phyloP scores from a whole-genome alignment of 2,888 invertebrate species.

The Yponomeuta evonymella region DNA sequence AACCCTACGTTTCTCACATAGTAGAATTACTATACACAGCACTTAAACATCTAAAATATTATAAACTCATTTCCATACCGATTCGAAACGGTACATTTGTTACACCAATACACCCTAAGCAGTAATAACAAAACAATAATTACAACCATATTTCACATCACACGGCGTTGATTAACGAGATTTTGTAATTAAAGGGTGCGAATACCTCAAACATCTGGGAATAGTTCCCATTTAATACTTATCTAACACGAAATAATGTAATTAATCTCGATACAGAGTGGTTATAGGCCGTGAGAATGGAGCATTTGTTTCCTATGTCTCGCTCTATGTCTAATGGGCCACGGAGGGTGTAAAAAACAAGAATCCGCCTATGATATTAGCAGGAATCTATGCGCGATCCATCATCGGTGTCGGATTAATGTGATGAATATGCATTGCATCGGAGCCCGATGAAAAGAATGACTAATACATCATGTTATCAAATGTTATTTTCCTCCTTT shows the following conservation, averaged over 20 bases:
- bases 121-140: constrained; percentile 40
- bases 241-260: constrained; percentile 70
- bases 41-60: no score
- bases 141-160: constrained; percentile 50
- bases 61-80: not conserved
- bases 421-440: constrained; percentile 45
- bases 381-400: constrained; percentile 44
- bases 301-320: not conserved
- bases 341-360: constrained; percentile 27
- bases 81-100: not conserved
- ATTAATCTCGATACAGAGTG: constrained; percentile 56
- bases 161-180: constrained; percentile 53
- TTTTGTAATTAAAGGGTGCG: constrained; percentile 66
- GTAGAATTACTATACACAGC: no score
- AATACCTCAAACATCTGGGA: constrained; percentile 42
- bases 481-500: not conserved
- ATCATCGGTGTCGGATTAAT: constrained; percentile 64
- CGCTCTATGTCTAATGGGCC: not conserved
- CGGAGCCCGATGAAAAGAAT: not conserved
- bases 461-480: not conserved
- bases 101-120: not conserved
- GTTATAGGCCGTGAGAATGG: constrained; percentile 1
- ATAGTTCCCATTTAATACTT: constrained; percentile 61
- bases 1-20: no score
- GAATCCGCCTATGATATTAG: constrained; percentile 29